Percentiles rank a stretch among this genome's conserved stretches.
phyloP scores from a whole-genome alignment of 2,888 invertebrate genomes.

The Polydrusus pterygomalis region DNA sequence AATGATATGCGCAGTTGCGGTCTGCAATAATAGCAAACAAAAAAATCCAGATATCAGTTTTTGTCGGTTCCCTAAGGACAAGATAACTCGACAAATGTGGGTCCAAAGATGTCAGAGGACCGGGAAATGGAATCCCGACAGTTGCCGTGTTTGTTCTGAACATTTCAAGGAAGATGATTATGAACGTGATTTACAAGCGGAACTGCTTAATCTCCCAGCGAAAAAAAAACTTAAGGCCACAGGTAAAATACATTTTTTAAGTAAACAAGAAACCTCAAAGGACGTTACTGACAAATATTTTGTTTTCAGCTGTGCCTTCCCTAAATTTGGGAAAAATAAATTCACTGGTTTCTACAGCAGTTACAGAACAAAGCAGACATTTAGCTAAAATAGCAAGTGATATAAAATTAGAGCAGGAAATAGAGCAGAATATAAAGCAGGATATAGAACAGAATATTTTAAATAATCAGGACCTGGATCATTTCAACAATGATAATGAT shows the following conservation, averaged over 20 bases:
- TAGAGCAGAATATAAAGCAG: too few species aligned
- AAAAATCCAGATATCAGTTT: constrained; percentile 1
- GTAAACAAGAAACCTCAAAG: too few species aligned
- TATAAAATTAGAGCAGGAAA: constrained; percentile 22
- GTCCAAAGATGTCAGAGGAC: constrained; percentile 36
- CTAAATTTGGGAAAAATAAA: constrained; percentile 20
- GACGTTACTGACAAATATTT: neutral
- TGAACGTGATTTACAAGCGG: constrained; percentile 47
- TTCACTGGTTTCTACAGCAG: constrained; percentile 11
- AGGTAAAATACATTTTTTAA: too few species aligned
- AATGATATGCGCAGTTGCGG: constrained; percentile 34
- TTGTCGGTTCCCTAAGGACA: constrained; percentile 30
- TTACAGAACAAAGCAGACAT: neutral
- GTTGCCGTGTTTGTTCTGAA: constrained; percentile 43
- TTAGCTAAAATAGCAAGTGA: constrained; percentile 14
- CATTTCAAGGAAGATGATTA: constrained; percentile 50
- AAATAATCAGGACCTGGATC: too few species aligned
- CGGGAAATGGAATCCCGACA: constrained; percentile 39
- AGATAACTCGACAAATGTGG: constrained; percentile 21
- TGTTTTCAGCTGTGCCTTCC: constrained; percentile 31
- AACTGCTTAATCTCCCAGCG: constrained; percentile 36
- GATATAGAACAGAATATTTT: too few species aligned
- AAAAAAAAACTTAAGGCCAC: constrained; percentile 37
- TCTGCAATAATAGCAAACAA: constrained; percentile 34
- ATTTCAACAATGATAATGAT: constrained; percentile 21